These are phyloP conservation scores for Calliphora vomitoria DNA, from an alignment of 2,888 invertebrate genomes.

Conservation along the genomic window DNA sequence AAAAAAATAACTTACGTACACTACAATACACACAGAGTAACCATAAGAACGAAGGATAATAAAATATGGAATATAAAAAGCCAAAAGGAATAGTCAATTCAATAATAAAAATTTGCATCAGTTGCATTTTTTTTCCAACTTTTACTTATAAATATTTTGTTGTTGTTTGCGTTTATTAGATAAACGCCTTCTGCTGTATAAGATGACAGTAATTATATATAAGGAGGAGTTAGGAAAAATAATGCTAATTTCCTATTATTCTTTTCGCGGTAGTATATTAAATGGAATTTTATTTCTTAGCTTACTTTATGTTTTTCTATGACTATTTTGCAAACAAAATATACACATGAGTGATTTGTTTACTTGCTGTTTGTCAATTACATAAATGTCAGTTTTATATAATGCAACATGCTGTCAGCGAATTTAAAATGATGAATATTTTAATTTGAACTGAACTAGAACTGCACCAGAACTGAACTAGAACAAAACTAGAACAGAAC, in stretches of 20 bases:
- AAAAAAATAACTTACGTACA: neutral
- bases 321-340: neutral
- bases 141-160: slow-evolving; percentile 3
- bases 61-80: neutral
- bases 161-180: slow-evolving; percentile 30
- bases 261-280: neutral
- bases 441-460: neutral
- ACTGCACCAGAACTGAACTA: neutral
- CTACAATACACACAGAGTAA: neutral
- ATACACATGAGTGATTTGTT: slow-evolving; percentile 2
- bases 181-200: slow-evolving; percentile 25
- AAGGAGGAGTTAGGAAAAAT: neutral
- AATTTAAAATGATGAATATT: neutral
- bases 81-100: slow-evolving; percentile 37
- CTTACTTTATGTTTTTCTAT: neutral
- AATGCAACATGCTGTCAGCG: neutral
- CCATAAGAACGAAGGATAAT: neutral
- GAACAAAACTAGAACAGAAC: neutral
- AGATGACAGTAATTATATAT: slow-evolving; percentile 23
- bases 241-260: slow-evolving; percentile 2
- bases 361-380: neutral
- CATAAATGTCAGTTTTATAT: neutral
- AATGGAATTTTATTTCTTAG: neutral
- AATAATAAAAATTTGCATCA: slow-evolving; percentile 60
- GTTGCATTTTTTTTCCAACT: slow-evolving; percentile 3